Base-by-base conservation (phyloP, 1,140 invertebrate species). In the Drosophila bifasciata region DNA sequence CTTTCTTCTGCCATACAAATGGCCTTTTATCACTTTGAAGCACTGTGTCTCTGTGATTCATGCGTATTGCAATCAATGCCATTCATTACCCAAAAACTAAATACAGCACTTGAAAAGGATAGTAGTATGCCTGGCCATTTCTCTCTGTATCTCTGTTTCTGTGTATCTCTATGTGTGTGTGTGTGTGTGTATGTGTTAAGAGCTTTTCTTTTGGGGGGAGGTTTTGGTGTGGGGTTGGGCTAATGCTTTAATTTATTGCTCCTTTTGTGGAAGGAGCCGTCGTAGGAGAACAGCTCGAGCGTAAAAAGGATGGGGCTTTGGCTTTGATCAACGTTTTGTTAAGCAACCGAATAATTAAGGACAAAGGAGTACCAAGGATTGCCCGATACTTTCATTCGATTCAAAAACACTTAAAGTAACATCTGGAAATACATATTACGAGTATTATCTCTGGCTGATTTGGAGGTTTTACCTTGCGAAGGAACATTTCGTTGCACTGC, bases 381-480 rank as follows among this genome's bases (percentile, higher is more conserved):
- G 17, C 4, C 3, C 21, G 15, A 3, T 9, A 16, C n/a, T 32
- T 60, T 60, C 23, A 25, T 59, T 59, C 32, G 15, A 6, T 1
- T 1, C 4, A 9, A 16, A 32, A 28, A 28, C 21, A 28, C n/a
- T 25, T 9, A 55, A 44, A 25, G 1, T n/a, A n/a, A n/a, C n/a
- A n/a, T n/a, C n/a, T n/a, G n/a, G n/a, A n/a, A n/a, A n/a, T n/a
- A n/a, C n/a, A n/a, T n/a, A n/a, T n/a, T n/a, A n/a, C n/a, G n/a
- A n/a, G n/a, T n/a, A n/a, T n/a, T n/a, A n/a, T n/a, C n/a, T n/a
- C n/a, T n/a, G n/a, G n/a, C n/a, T n/a, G n/a, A n/a, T n/a, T n/a
- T n/a, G n/a, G n/a, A n/a, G n/a, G n/a, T n/a, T 15, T 53, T 83
- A 96, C 95, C 95, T 96, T 96, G 91, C 94, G 93, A 52, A 96